phyloP scores from a whole-genome alignment of 2,113 vertebrate genomes.

The Burhinus oedicnemus region DNA sequence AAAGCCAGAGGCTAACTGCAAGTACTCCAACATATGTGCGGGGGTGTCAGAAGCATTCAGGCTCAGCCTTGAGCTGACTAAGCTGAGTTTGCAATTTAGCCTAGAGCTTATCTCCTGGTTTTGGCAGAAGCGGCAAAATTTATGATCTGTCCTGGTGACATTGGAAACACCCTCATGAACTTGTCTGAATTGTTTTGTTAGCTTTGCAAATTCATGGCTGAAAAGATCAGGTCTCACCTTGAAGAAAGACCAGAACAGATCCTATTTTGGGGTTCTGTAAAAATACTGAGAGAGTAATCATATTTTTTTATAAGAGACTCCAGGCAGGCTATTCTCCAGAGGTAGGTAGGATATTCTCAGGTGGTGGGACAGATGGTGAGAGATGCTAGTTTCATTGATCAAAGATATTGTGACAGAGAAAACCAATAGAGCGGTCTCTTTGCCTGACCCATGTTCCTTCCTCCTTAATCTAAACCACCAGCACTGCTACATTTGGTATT shows the following conservation, averaged over 20 bases:
- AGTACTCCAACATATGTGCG: neutral
- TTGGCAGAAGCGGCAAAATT: constrained; percentile 15
- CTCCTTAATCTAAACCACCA: constrained; percentile 44
- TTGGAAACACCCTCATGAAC: constrained; percentile 18
- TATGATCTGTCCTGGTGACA: neutral
- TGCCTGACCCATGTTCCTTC: constrained; percentile 1
- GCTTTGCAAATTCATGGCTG: neutral
- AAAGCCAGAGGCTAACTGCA: constrained; percentile 31
- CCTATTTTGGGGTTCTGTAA: neutral
- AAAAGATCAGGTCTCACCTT: constrained; percentile 17
- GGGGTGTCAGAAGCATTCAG: neutral
- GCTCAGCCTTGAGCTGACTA: constrained; percentile 38
- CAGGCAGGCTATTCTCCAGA: neutral
- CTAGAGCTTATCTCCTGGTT: constrained; percentile 23
- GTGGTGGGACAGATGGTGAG: neutral
- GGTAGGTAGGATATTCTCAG: neutral
- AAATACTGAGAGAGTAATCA: neutral
- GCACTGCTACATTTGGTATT: constrained; percentile 21
- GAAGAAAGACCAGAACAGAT: constrained; percentile 7
- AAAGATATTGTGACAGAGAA: neutral
- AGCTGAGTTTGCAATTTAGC: constrained; percentile 16
- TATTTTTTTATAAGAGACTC: neutral
- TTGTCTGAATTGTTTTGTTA: constrained; percentile 21
- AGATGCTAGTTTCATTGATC: neutral
- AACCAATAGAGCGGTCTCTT: neutral